Evolutionary conservation across 2,113 vertebrate species (phyloP), one percentile per base, ranked within the genome.

Genomic region (Barnardius zonarius): DNA sequence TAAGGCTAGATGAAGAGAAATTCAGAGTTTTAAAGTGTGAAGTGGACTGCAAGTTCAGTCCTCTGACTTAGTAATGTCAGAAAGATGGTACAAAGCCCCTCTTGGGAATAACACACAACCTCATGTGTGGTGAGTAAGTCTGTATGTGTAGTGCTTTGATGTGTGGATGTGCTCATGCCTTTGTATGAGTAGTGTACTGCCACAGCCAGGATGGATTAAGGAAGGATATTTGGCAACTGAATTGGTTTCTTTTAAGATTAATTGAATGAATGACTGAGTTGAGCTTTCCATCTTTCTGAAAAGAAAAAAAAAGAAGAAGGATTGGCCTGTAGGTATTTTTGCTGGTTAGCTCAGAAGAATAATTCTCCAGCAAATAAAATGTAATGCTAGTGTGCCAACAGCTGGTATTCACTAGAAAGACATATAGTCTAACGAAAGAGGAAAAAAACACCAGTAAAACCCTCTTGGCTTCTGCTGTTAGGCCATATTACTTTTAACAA

Each of bases 191-290:
- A 62, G 35, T 39, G 20, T 55, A 17, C 28, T 86, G 61, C 61
- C 62, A 41, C 35, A 39, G 83, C 80, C 77, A 91, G 73, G n/a
- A 33, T 27, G 30, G 77, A 83, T 88, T 93, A 88, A 66, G 73
- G 49, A 87, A 73, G 48, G 37, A 11, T 89, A 57, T 92, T 93
- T 61, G 90, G 74, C 77, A 89, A 43, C 11, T 17, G 91, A 25
- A 5, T 62, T 84, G 31, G 37, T 82, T 96, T 83, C 51, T 90
- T 93, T 90, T 74, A 63, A 94, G 44, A 70, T 66, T 79, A 69
- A 91, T 73, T 59, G 41, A 63, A 62, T 94, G 74, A 92, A 82
- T 82, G 57, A 62, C 52, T 84, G 41, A 4, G 33, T 68, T 68
- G 8, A 91, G n/a, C 20, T 89, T 92, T 82, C 52, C 7, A 57